Evolutionary conservation across 1,140 invertebrate genomes (phyloP).

Genomic region (Drosophila quadrilineata): DNA sequence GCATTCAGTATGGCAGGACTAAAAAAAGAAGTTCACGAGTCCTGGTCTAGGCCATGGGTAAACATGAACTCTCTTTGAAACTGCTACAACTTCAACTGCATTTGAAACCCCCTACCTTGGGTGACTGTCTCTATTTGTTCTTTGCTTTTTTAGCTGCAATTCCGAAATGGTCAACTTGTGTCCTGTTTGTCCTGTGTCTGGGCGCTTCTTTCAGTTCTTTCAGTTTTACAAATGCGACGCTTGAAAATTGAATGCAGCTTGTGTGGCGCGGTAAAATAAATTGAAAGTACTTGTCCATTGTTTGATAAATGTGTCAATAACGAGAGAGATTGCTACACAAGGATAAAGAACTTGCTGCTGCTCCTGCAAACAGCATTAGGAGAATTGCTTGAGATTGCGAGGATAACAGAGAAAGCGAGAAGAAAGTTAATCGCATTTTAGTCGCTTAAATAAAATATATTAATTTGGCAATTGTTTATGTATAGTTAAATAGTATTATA

Average conservation of each 20-base stretch:
- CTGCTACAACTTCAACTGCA: background rate
- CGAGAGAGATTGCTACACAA: too few species aligned
- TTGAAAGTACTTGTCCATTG: conserved; percentile 76
- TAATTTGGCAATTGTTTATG: too few species aligned
- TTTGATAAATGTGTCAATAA: conserved; percentile 79
- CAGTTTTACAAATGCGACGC: conserved; percentile 37
- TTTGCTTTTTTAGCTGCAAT: conserved; percentile 16
- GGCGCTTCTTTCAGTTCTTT: conserved; percentile 28
- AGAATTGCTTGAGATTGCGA: background rate
- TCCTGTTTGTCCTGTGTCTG: background rate
- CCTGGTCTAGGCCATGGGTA: conserved; percentile 19
- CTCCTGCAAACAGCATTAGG: background rate
- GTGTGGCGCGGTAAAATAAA: conserved; percentile 58
- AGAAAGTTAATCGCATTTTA: too few species aligned
- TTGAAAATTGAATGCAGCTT: conserved; percentile 54
- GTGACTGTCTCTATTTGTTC: background rate
- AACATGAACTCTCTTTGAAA: conserved; percentile 25
- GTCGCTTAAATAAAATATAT: too few species aligned
- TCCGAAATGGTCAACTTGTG: conserved; percentile 31
- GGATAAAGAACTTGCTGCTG: too few species aligned
- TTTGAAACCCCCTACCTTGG: background rate
- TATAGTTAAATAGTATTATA: too few species aligned
- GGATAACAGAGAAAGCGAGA: background rate
- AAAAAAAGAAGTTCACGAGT: background rate
- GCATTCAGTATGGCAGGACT: background rate